Conservation (phyloP, 2,113 vertebrate genomes). For the Pteruthius melanotis region DNA sequence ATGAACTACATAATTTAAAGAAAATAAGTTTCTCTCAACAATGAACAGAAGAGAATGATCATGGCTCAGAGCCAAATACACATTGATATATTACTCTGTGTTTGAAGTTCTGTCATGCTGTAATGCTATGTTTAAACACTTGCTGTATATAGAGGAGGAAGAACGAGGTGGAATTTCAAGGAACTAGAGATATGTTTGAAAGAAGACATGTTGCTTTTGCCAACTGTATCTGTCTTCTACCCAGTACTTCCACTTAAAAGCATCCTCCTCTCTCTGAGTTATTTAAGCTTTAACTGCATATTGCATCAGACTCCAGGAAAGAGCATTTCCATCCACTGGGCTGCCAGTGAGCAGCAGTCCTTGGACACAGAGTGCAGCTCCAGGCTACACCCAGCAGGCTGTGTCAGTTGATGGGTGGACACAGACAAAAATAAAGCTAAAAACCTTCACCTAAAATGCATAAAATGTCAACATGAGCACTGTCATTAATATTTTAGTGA, state of each 20-base stretch:
- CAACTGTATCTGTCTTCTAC: not conserved
- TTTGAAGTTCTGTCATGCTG: not conserved
- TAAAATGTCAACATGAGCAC: not conserved
- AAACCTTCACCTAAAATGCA: not conserved
- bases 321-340: not conserved
- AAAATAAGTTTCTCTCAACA: not conserved
- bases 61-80: not conserved
- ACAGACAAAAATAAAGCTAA: not conserved
- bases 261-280: not conserved
- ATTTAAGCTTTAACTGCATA: not conserved
- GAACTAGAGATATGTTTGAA: not conserved
- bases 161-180: not conserved
- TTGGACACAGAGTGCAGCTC: not conserved
- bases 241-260: not conserved
- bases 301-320: not conserved
- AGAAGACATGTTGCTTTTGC: not conserved
- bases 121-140: not conserved
- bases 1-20: not conserved
- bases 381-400: not conserved
- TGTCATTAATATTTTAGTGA: not conserved
- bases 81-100: not conserved
- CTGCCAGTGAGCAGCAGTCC: not conserved
- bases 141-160: not conserved
- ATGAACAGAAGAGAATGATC: not conserved
- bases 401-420: not conserved